These are phyloP conservation scores for Zaprionus ornatus DNA, from an alignment of 1,140 invertebrate species.

Conservation along the genomic window DNA sequence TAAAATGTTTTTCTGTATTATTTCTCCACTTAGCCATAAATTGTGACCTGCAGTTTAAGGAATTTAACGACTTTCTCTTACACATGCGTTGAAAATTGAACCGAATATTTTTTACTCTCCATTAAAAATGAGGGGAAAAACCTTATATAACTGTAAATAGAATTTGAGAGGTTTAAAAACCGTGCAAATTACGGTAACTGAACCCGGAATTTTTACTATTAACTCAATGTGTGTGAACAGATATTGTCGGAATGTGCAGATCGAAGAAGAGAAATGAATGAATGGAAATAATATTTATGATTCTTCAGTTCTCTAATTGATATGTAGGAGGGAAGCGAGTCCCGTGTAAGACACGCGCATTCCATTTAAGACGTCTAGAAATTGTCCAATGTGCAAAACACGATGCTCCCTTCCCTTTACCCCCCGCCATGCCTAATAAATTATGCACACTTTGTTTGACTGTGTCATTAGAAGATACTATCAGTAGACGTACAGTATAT, in stretches of 20 bases:
- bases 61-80: background rate
- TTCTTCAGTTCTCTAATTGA: slow-evolving; percentile 35
- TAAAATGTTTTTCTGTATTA: background rate
- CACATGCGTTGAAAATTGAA: background rate
- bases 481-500: slow-evolving; percentile 3
- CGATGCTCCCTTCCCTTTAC: background rate
- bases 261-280: background rate
- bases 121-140: background rate
- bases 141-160: background rate
- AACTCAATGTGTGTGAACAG: background rate
- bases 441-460: slow-evolving; percentile 55
- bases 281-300: background rate
- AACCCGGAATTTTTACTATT: background rate
- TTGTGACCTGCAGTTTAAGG: background rate
- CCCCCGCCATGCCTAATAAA: slow-evolving; percentile 2
- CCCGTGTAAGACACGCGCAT: slow-evolving; percentile 40
- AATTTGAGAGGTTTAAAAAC: background rate
- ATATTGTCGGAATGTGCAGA: too few species aligned
- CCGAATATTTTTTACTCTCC: background rate
- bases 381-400: slow-evolving; percentile 15
- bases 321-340: slow-evolving; percentile 40
- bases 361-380: slow-evolving; percentile 18
- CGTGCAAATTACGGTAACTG: background rate
- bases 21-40: background rate
- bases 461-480: slow-evolving; percentile 36